phyloP scores from a whole-genome alignment of 2,797 vertebrate species.

The Oceanodroma leucorhoa region DNA sequence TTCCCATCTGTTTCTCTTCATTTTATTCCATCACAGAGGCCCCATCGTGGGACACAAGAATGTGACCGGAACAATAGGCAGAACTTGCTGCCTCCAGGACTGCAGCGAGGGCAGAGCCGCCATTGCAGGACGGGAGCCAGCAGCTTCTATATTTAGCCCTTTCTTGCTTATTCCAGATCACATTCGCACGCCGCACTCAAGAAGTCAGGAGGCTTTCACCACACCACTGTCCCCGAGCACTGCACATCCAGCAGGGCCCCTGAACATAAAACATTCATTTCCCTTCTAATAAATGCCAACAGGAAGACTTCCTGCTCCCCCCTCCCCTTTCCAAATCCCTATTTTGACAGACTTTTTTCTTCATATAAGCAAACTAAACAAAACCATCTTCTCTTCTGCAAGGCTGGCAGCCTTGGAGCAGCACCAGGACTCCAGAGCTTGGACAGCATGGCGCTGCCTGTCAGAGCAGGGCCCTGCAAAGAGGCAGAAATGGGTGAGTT shows the following conservation, averaged over 20 bases:
- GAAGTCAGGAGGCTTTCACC: conserved; percentile 26
- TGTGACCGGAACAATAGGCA: conserved; percentile 66
- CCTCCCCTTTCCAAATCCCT: neutral
- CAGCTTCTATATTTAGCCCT: conserved; percentile 57
- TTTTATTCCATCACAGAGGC: conserved; percentile 55
- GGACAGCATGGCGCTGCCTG: accelerated
- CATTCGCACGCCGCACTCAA: neutral
- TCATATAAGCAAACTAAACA: conserved; percentile 19
- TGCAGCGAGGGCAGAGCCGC: neutral
- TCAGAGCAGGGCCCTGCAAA: neutral
- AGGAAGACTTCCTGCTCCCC: conserved; percentile 35
- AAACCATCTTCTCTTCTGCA: conserved; percentile 9
- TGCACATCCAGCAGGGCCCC: neutral
- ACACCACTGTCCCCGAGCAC: neutral
- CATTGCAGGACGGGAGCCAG: conserved; percentile 29
- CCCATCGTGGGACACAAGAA: conserved; percentile 49
- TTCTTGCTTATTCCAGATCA: conserved; percentile 48
- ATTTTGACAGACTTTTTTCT: conserved; percentile 8
- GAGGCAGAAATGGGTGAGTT: neutral
- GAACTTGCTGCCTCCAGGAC: conserved; percentile 49
- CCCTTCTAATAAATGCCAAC: conserved; percentile 43
- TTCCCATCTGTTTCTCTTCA: conserved; percentile 67
- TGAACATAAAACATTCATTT: conserved; percentile 20
- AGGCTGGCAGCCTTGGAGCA: neutral
- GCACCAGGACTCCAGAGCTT: neutral